Conservation (phyloP, 64 coral and sea anemone genomes). For the Montipora capricornis region DNA sequence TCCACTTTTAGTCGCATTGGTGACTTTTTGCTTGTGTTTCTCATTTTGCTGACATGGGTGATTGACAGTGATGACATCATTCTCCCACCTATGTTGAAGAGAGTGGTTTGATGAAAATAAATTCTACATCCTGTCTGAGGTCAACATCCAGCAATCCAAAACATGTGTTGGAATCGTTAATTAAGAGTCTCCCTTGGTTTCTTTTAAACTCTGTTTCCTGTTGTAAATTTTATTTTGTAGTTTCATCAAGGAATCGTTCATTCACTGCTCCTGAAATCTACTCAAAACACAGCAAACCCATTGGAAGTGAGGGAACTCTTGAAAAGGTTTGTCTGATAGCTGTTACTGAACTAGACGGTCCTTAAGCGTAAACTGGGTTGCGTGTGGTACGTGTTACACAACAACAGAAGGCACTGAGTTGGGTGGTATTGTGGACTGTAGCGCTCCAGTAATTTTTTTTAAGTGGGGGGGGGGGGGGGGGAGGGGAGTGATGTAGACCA, state of each 20-base stretch:
- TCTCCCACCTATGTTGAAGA: conserved; percentile 28
- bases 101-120: conserved; percentile 7
- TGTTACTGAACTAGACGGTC: neutral
- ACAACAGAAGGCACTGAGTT: too few species aligned
- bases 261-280: conserved; percentile 93
- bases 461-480: too few species aligned
- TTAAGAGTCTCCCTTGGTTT: too few species aligned
- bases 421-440: too few species aligned
- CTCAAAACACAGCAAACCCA: conserved; percentile 62
- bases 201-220: neutral
- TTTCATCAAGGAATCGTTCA: conserved; percentile 65
- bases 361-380: too few species aligned
- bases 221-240: conserved; percentile 13
- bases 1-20: too few species aligned
- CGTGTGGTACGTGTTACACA: too few species aligned
- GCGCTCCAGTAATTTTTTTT: too few species aligned
- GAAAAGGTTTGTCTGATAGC: conserved; percentile 76
- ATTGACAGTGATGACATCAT: neutral
- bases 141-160: neutral
- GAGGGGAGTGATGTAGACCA: too few species aligned
- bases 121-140: conserved; percentile 1
- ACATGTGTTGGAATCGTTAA: neutral
- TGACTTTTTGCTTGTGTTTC: too few species aligned
- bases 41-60: neutral
- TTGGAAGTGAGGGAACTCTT: conserved; percentile 74